A percentile compares a stretch with the other conserved stretches of the same genome.
phyloP scores from a whole-genome alignment of 2,113 vertebrate species.

The Eulacestoma nigropectus region DNA sequence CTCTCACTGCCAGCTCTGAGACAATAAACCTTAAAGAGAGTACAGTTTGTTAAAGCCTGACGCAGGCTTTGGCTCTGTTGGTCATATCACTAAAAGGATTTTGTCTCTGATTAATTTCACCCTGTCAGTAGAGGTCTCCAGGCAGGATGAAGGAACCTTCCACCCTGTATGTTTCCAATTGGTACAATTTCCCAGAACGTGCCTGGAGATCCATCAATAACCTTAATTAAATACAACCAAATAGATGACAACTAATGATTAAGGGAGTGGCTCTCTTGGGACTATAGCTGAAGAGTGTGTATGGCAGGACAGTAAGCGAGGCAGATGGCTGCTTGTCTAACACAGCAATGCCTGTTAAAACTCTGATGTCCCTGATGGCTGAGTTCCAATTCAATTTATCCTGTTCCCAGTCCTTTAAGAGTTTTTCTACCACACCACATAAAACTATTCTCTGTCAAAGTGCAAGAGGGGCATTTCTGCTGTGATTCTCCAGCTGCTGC shows the following conservation, averaged over 20 bases:
- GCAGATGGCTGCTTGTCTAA: not conserved
- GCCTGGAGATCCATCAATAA: constrained; percentile 10
- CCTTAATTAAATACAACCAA: not conserved
- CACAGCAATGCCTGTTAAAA: not conserved
- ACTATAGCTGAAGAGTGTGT: not conserved
- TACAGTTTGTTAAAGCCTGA: not conserved
- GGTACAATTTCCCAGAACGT: constrained; percentile 6
- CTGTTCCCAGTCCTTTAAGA: not conserved
- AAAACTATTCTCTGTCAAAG: not conserved
- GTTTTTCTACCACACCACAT: not conserved
- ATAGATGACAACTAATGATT: not conserved
- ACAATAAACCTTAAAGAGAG: not conserved
- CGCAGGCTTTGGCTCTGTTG: constrained; percentile 7
- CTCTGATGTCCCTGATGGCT: not conserved
- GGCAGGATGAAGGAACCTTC: not conserved
- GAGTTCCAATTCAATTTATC: not conserved
- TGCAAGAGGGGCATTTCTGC: not conserved
- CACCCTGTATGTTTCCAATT: not conserved
- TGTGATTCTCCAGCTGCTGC: not conserved
- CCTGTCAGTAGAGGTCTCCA: not conserved
- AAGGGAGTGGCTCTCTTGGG: not conserved
- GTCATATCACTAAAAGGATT: constrained; percentile 44
- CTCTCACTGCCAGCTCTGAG: not conserved
- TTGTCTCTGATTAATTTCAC: constrained; percentile 32
- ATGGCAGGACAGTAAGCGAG: not conserved